Base-by-base conservation (phyloP, 2,888 invertebrate genomes). In the Odontothrips loti region DNA sequence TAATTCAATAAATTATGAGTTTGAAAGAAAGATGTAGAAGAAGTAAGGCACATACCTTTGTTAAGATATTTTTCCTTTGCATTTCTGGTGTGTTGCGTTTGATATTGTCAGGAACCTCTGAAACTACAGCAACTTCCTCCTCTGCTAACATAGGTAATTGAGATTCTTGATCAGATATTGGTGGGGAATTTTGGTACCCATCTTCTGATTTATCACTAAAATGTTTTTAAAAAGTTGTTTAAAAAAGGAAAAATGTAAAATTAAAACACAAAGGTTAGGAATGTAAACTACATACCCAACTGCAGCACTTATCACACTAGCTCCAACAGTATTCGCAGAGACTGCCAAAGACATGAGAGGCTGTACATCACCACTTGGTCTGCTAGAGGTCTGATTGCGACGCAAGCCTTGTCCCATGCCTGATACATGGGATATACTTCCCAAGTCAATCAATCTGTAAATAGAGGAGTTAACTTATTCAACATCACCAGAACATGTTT, bases 361-460 rank as follows among this genome's bases (percentile, higher is more conserved):
- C 48, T 87, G 87, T 79, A 85, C 86, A 20, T 85, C 80, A 47
- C 82, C 82, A 80, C 82, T 83, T 0, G 81, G 79, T 23, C 82
- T 82, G 10, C 83, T 83, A 79, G 85, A 85, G 81, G 86, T 86
- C 83, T 86, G 80, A 9, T 79, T 80, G n/a, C 84, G 23, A 17
- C 83, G 83, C 9, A 81, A 34, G 79, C 82, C 82, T 23, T 68
- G 75, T 6, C 82, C 82, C 6, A 43, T 83, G 78, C 83, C 83
- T 27, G 83, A 82, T 4, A 75, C 82, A 63, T 86, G 82, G 6
- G 87, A 82, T 82, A 87, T 85, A 82, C 92, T 93, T 58, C 95
- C 96, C 80, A 95, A 88, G 87, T 96, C 96, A 20, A 93, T 93
- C 81, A 96, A 87, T 84, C 95, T 93, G 86, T 17, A 81, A 82